Percentiles rank a stretch among this genome's conserved stretches.
These are phyloP conservation scores for Epinephelus coioides DNA, from an alignment of 2,797 vertebrate species.

Conservation along the genomic window DNA sequence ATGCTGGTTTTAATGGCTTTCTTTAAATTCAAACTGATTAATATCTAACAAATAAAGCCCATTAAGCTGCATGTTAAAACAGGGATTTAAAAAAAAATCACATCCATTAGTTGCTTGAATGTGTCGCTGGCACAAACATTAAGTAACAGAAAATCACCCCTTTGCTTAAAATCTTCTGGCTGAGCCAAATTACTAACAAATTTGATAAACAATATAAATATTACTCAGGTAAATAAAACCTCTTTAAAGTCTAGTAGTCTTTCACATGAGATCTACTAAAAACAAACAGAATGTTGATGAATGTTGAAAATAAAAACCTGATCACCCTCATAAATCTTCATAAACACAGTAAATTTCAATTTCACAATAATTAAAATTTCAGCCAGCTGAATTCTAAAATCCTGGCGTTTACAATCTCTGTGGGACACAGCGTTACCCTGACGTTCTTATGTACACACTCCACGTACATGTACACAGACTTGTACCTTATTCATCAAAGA, in stretches of 20 bases:
- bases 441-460: too few species aligned
- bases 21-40: conserved; percentile 9
- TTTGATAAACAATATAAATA: conserved; percentile 5
- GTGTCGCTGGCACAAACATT: conserved; percentile 20
- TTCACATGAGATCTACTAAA: neutral
- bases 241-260: neutral
- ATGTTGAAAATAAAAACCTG: neutral
- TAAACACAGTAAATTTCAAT: neutral
- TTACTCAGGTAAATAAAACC: neutral
- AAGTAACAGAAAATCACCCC: conserved; percentile 15
- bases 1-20: neutral
- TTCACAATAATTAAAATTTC: neutral
- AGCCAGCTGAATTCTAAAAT: neutral
- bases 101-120: conserved; percentile 19
- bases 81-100: conserved; percentile 1
- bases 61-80: conserved; percentile 20
- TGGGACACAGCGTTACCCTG: too few species aligned
- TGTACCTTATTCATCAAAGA: neutral
- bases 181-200: conserved; percentile 14
- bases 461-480: neutral
- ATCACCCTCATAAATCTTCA: neutral
- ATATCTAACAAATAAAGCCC: conserved; percentile 12
- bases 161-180: conserved; percentile 12
- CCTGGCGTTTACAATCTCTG: too few species aligned
- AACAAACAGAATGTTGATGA: neutral